Conservation (phyloP, 64 coral and sea anemone species). For the Pocillopora verrucosa region DNA sequence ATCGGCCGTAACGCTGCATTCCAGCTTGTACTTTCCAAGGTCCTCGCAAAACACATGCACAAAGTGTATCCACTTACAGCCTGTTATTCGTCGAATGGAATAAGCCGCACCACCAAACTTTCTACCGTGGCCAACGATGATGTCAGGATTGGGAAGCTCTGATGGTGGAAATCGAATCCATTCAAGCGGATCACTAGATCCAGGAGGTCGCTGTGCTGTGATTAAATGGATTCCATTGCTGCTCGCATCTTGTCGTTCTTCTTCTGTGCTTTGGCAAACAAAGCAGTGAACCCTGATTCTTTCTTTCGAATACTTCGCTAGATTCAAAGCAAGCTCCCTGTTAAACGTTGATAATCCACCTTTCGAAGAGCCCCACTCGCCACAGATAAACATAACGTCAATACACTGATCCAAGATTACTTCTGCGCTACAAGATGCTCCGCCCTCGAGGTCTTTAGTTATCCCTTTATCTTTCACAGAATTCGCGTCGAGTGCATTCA, state of each 20-base stretch:
- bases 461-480: too few relatives aligned
- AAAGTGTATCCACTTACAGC: slow-evolving; percentile 34
- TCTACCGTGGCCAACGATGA: slow-evolving; percentile 20
- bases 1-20: too few relatives aligned
- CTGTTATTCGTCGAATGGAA: neutral
- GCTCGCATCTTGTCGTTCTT: neutral
- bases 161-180: neutral
- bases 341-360: neutral
- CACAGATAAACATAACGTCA: neutral
- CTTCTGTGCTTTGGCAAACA: neutral
- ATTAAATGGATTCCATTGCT: neutral
- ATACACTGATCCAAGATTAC: too few relatives aligned
- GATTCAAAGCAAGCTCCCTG: neutral
- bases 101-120: slow-evolving; percentile 9
- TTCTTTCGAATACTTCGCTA: neutral
- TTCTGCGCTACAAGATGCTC: too few relatives aligned
- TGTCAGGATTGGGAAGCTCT: neutral
- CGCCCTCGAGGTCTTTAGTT: too few relatives aligned
- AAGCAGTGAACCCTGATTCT: neutral
- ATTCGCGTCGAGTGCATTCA: too few relatives aligned
- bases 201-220: neutral
- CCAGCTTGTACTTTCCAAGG: slow-evolving; percentile 14
- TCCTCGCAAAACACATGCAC: slow-evolving; percentile 9
- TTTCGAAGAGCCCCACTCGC: slow-evolving; percentile 12
- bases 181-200: neutral